phyloP scores from a whole-genome alignment of 1,140 invertebrate genomes.

The Metaphire vulgaris region DNA sequence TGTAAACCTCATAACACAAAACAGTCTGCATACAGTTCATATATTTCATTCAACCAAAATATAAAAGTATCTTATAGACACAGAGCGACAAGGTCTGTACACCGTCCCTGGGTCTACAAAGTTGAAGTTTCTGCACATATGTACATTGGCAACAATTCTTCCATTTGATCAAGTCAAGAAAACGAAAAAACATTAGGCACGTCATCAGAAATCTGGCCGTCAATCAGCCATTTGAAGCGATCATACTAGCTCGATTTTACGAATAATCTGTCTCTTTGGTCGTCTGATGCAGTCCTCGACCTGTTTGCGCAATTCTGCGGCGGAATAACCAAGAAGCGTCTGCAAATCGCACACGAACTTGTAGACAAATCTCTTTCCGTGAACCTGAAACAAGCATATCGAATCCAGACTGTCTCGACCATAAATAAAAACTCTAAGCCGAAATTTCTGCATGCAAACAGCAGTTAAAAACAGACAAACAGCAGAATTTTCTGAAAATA shows the following conservation, averaged over 20 bases:
- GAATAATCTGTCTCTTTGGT: background rate
- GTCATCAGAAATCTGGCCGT: background rate
- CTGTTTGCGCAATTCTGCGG: slow-evolving; percentile 41
- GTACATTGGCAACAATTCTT: background rate
- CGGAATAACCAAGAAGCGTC: slow-evolving; percentile 51
- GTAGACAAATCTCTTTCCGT: slow-evolving; percentile 93
- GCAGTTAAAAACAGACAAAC: no score
- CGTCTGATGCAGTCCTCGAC: slow-evolving; percentile 19
- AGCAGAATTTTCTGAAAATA: no score
- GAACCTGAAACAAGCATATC: slow-evolving; percentile 29
- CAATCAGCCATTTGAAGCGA: background rate
- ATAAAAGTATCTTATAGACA: no score
- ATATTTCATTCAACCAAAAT: no score
- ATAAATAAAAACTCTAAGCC: no score
- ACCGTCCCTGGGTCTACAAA: background rate
- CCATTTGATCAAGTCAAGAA: background rate
- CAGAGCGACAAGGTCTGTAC: no score
- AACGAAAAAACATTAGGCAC: background rate
- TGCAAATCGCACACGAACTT: slow-evolving; percentile 96
- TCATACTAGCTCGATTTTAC: background rate
- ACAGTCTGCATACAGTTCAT: no score
- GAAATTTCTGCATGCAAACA: no score
- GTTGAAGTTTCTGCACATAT: background rate
- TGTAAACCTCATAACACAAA: no score
- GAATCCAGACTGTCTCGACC: no score